Evolutionary conservation across 2,113 vertebrate species (phyloP).

Genomic region (Chauna torquata): DNA sequence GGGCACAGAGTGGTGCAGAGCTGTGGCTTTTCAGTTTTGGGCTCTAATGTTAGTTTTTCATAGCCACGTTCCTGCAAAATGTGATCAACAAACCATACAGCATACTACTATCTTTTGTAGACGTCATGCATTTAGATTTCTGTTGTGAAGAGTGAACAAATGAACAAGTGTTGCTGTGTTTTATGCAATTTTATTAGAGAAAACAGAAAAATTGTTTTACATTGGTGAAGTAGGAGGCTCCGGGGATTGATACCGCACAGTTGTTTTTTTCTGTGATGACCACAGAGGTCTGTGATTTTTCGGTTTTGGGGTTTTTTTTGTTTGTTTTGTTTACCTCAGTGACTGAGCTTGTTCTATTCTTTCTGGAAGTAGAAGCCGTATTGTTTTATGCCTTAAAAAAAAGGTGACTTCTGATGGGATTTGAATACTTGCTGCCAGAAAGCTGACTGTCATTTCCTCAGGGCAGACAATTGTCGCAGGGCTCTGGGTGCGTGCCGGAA

Average conservation of each 20-base stretch:
- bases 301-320: neutral
- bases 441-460: neutral
- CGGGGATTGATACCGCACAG: neutral
- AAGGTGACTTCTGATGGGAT: neutral
- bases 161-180: neutral
- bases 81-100: neutral
- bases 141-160: neutral
- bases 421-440: neutral
- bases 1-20: accelerated
- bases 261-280: neutral
- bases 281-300: neutral
- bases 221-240: neutral
- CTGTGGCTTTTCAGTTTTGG: neutral
- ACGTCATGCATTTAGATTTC: accelerated
- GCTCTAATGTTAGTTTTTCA: neutral
- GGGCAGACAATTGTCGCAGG: neutral
- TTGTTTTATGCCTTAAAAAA: neutral
- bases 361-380: neutral
- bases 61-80: neutral
- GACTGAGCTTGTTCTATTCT: neutral
- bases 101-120: accelerated
- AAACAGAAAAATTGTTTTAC: neutral
- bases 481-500: neutral
- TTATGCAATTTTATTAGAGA: neutral
- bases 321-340: neutral